Percentiles rank a stretch among this genome's conserved stretches.
Conservation (phyloP, 2,113 vertebrate species). For the Onychostruthus taczanowskii region DNA sequence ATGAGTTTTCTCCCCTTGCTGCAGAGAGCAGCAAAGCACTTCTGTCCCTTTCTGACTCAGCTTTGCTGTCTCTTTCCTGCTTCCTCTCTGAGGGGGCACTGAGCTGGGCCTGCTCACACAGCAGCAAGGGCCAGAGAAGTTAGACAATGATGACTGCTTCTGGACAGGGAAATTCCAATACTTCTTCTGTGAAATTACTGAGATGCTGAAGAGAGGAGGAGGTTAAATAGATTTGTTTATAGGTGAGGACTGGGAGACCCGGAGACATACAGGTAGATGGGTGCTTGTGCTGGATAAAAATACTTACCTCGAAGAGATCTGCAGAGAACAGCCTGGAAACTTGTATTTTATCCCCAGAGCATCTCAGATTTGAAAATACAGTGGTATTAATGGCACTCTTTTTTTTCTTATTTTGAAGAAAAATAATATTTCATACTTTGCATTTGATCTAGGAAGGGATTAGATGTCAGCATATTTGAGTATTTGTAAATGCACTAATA, state of each 20-base stretch:
- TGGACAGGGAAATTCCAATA: background rate
- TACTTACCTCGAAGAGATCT: background rate
- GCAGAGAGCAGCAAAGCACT: background rate
- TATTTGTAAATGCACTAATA: background rate
- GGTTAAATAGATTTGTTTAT: background rate
- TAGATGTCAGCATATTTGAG: background rate
- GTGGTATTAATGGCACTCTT: background rate
- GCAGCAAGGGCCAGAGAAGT: rapidly evolving
- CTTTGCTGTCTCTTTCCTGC: background rate
- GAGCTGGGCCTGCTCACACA: background rate
- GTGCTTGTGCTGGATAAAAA: background rate
- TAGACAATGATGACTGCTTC: background rate
- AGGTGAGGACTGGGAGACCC: background rate
- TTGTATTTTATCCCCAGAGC: background rate
- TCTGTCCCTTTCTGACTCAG: background rate
- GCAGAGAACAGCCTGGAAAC: background rate
- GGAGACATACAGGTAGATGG: background rate
- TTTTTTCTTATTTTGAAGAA: background rate
- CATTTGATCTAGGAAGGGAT: background rate
- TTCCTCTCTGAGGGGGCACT: background rate
- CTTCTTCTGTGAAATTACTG: background rate
- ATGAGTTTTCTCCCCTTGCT: background rate
- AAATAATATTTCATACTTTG: background rate
- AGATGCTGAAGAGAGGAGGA: background rate
- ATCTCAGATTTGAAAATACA: background rate